A percentile compares a stretch with the other conserved stretches of the same genome.
phyloP scores from a whole-genome alignment of 2,888 invertebrate species.

The Callosobruchus maculatus region DNA sequence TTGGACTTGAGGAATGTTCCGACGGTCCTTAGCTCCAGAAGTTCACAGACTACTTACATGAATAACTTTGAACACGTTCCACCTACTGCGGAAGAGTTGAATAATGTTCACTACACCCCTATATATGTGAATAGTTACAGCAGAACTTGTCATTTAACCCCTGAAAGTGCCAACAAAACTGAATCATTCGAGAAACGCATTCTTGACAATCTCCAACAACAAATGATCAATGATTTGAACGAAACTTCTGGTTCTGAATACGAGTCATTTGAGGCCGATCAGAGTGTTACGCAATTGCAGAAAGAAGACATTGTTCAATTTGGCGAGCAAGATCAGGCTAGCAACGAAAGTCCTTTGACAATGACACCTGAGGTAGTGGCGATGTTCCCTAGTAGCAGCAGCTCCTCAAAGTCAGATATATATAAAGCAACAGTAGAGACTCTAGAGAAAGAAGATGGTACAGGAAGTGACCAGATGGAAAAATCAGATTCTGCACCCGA shows the following conservation, averaged over 20 bases:
- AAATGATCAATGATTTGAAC: conserved; percentile 22
- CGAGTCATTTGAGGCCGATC: conserved; percentile 5
- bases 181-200: conserved; percentile 26
- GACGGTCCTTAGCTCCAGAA: conserved; percentile 21
- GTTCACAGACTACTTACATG: conserved; percentile 39
- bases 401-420: conserved; percentile 8
- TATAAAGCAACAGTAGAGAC: conserved; percentile 7
- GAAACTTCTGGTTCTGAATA: conserved; percentile 10
- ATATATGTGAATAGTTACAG: conserved; percentile 19
- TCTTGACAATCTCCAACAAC: conserved; percentile 26
- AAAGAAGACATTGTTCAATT: conserved; percentile 17
- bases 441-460: conserved; percentile 7
- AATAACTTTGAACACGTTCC: conserved; percentile 20
- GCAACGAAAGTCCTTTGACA: conserved; percentile 28
- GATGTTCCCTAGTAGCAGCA: conserved; percentile 13
- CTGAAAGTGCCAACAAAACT: conserved; percentile 3
- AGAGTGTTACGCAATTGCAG: conserved; percentile 2
- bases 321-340: conserved; percentile 19
- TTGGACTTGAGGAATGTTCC: conserved; percentile 31
- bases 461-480: neutral
- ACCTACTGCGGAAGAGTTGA: conserved; percentile 7
- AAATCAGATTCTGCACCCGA: neutral
- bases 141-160: conserved; percentile 18
- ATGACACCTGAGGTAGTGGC: conserved; percentile 18
- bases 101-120: conserved; percentile 25